Evolutionary conservation across 2,113 vertebrate species (phyloP).

Genomic region (Apodemus sylvaticus): DNA sequence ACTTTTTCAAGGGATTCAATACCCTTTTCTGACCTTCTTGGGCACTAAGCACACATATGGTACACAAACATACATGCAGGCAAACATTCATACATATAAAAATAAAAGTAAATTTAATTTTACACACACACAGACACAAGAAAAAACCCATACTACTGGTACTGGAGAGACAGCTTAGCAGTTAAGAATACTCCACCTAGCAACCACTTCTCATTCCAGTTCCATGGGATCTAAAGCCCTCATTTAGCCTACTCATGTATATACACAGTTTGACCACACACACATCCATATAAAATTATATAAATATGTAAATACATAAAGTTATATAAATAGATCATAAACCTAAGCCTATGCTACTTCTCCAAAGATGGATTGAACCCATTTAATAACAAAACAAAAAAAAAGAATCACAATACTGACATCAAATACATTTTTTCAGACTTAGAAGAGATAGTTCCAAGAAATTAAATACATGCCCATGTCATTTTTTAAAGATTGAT

Average conservation of each 20-base stretch:
- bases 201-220: background rate
- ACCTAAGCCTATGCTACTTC: no score
- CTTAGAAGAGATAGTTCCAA: constrained; percentile 1
- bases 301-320: background rate
- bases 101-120: background rate
- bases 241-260: background rate
- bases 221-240: background rate
- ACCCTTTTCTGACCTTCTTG: background rate
- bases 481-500: constrained; percentile 27
- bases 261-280: background rate
- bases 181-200: background rate
- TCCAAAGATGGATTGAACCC: background rate
- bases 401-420: background rate
- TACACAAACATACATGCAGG: background rate
- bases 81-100: background rate
- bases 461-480: background rate
- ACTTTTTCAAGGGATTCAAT: background rate
- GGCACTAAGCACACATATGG: background rate
- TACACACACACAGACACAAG: background rate
- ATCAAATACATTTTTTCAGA: constrained; percentile 5
- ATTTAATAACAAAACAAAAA: constrained; percentile 4
- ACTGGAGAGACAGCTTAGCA: background rate
- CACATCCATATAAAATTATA: background rate
- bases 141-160: background rate
- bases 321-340: background rate